These are phyloP conservation scores for Notothenia coriiceps DNA, from an alignment of 2,113 vertebrate genomes.

Conservation along the genomic window DNA sequence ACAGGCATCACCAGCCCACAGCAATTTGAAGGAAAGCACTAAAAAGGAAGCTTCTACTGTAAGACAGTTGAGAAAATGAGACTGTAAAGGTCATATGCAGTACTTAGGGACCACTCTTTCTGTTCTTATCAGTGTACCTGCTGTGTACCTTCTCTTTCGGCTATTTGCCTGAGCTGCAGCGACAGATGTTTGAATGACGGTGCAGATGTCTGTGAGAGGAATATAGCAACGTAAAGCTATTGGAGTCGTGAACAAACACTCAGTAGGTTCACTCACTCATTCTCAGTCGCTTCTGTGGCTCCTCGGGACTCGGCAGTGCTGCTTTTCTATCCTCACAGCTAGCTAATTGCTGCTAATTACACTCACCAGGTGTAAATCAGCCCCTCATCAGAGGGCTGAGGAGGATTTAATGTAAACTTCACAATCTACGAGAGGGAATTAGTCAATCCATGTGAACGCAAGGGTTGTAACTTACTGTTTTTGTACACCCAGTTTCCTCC, in stretches of 20 bases:
- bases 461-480: not conserved
- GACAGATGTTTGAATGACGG: constrained; percentile 52
- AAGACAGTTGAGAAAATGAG: not conserved
- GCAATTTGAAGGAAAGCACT: not conserved
- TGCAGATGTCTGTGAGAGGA: constrained; percentile 42
- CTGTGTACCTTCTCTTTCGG: constrained; percentile 10
- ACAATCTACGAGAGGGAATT: constrained; percentile 18
- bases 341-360: constrained; percentile 60
- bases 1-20: not conserved
- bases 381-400: constrained; percentile 18
- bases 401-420: constrained; percentile 31
- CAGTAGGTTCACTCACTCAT: not conserved
- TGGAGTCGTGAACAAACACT: constrained; percentile 42
- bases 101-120: not conserved
- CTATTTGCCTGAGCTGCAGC: constrained; percentile 14
- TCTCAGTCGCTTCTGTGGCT: constrained; percentile 17
- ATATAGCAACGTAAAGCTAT: constrained; percentile 18
- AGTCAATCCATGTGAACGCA: constrained; percentile 6
- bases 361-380: constrained; percentile 61
- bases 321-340: constrained; percentile 39
- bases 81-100: constrained; percentile 6
- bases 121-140: constrained; percentile 20
- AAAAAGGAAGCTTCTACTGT: not conserved
- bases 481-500: not conserved
- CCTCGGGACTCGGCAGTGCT: not conserved